These are phyloP conservation scores for Drosophila asahinai DNA, from an alignment of 1,140 invertebrate species.

Conservation along the genomic window DNA sequence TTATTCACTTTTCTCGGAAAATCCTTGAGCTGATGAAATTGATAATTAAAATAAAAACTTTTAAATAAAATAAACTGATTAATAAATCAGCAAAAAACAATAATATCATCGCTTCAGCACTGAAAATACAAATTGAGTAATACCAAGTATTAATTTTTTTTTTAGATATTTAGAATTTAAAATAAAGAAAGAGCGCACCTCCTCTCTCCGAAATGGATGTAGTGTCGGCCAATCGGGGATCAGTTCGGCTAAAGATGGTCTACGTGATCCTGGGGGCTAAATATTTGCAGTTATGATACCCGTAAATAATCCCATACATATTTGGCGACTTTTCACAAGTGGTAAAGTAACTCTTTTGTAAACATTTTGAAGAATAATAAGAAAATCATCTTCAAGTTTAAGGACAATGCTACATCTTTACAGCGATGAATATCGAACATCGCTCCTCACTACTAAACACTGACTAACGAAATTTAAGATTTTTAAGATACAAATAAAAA, in stretches of 20 bases:
- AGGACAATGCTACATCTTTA: too few relatives aligned
- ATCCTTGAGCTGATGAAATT: neutral
- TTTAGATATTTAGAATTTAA: slow-evolving; percentile 12
- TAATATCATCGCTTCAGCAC: slow-evolving; percentile 7
- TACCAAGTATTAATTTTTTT: slow-evolving; percentile 8
- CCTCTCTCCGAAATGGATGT: slow-evolving; percentile 90
- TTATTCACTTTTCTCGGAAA: neutral
- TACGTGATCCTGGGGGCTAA: slow-evolving; percentile 89
- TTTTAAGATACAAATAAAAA: neutral
- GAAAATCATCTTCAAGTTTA: neutral
- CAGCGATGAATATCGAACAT: too few relatives aligned
- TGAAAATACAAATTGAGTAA: slow-evolving; percentile 24
- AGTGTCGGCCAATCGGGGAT: slow-evolving; percentile 98
- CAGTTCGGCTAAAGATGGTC: slow-evolving; percentile 96
- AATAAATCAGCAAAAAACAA: slow-evolving; percentile 36
- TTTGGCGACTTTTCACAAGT: neutral
- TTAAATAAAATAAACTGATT: neutral
- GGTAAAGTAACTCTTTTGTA: neutral
- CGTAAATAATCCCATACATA: neutral
- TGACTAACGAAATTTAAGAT: neutral
- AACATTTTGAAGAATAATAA: neutral
- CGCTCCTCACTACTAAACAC: too few relatives aligned
- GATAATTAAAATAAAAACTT: neutral
- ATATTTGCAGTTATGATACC: slow-evolving; percentile 38
- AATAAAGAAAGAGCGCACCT: slow-evolving; percentile 67